Base-by-base conservation (phyloP, 2,888 invertebrate genomes). In the Mimumesa dahlbomi region DNA sequence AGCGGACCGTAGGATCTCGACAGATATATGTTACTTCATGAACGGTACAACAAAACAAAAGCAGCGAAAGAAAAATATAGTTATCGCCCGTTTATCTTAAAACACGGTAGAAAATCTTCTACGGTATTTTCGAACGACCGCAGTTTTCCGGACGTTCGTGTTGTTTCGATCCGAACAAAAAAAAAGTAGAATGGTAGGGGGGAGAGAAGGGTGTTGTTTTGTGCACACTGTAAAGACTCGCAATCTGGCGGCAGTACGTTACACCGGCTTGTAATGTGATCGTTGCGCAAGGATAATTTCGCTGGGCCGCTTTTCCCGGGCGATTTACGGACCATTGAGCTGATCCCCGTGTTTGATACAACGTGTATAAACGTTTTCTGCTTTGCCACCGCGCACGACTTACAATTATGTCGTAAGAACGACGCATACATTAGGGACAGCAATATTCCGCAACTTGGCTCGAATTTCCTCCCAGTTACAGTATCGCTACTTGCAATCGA, bases 251-350 rank as follows among this genome's bases (percentile, higher is more conserved):
- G n/a, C n/a, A n/a, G n/a, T n/a, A n/a, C n/a, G n/a, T n/a, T n/a
- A n/a, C n/a, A n/a, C n/a, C n/a, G n/a, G n/a, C n/a, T n/a, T n/a
- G n/a, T n/a, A 29, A 63, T 56, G 42, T 34, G 49, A 58, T 48
- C 34, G 58, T 63, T 63, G 22, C 34, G 57, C 46, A 57, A 58
- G 45, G 63, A 63, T 48, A 48, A 57, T 57, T 57, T n/a, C n/a
- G n/a, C 46, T 29, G 43, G 42, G 34, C 40, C 31, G 42, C 57
- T 48, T 67, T 40, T 14, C 34, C 43, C 25, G 19, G 16, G 19
- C 40, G 56, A 64, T 53, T 66, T 53, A 58, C 64, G 49, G 64
- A 40, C 64, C 64, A 50, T 58, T 64, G 63, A 63, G 21, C 57
- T 40, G 42, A 57, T 49, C 46, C 25, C 13, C 57, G 38, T 43